phyloP scores from a whole-genome alignment of 2,797 vertebrate species.

The Parambassis ranga region DNA sequence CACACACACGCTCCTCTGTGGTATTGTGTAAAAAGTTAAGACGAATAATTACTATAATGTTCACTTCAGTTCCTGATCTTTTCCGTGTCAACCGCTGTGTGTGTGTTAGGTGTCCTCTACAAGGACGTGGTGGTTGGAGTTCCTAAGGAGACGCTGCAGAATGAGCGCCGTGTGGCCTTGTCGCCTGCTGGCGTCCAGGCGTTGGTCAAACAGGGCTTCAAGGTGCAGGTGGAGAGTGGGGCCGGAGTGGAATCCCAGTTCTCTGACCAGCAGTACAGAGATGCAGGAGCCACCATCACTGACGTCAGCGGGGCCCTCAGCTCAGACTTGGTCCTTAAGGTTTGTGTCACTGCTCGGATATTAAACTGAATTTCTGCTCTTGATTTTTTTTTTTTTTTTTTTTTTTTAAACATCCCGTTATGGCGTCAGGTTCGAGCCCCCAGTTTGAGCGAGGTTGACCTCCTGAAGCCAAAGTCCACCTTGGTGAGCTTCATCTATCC shows the following conservation, averaged over 20 bases:
- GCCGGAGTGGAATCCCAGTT: conserved; percentile 80
- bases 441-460: conserved; percentile 70
- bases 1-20: not conserved
- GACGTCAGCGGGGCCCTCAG: conserved; percentile 69
- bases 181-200: conserved; percentile 72
- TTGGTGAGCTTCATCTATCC: conserved; percentile 82
- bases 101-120: conserved; percentile 68
- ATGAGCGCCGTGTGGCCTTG: conserved; percentile 77
- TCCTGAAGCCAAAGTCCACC: conserved; percentile 75
- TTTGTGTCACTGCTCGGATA: not conserved
- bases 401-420: not conserved
- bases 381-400: not conserved
- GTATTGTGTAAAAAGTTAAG: not conserved
- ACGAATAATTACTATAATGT: not conserved
- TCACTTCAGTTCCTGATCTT: too few species aligned
- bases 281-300: conserved; percentile 72
- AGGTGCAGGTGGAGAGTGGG: conserved; percentile 78
- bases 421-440: conserved; percentile 81
- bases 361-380: not conserved
- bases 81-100: not conserved
- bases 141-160: conserved; percentile 76
- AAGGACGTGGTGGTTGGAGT: conserved; percentile 78
- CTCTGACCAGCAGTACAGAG: conserved; percentile 76
- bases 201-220: conserved; percentile 81
- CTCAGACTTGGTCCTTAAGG: conserved; percentile 82